Base-by-base conservation (phyloP, 2,888 invertebrate genomes). In the Griposia aprilina region DNA sequence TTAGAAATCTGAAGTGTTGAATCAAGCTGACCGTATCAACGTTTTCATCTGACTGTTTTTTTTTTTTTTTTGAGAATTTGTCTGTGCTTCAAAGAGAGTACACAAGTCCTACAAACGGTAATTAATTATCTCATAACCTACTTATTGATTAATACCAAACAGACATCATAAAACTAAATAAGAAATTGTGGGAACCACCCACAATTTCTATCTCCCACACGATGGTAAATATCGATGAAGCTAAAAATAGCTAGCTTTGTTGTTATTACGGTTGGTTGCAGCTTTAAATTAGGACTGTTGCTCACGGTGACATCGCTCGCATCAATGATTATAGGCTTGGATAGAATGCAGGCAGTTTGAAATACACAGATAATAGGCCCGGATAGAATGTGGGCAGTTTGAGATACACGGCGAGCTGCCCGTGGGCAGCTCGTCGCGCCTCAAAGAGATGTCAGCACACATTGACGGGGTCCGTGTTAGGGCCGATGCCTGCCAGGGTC, bases 191-290 rank as follows among this genome's bases (percentile, higher is more conserved):
- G 10, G 45, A 8, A 45, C 45, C 45, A 10, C 10, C 45, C 45
- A 41, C 4, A 50, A 72, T 55, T 68, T 65, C 63, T 13, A 41
- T 13, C 15, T 26, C 2, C 26, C 8, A 50, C 41, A 30, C 17
- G 36, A 48, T 69, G 23, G 13, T 5, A 30, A 48, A 52, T 62
- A 45, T 57, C 36, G 66, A 59, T 59, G 62, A 67, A 15, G 73
- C 52, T 59, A 71, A 52, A 67, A 82, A 82, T 82, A 82, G 57
- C 69, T 20, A 48, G 8, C 73, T 78, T 74, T 78, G 78, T 82
- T 71, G 70, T 67, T 45, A 59, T 78, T 57, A 74, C 52, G 50
- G 78, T 63, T 11, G 63, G 57, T 48, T 82, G 78, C 48, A 73
- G 23, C 48, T 59, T 69, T 59, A 69, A 68, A 75, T 71, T 76